phyloP scores from a whole-genome alignment of 1,140 invertebrate species.

The Caenorhabditis inopinata region DNA sequence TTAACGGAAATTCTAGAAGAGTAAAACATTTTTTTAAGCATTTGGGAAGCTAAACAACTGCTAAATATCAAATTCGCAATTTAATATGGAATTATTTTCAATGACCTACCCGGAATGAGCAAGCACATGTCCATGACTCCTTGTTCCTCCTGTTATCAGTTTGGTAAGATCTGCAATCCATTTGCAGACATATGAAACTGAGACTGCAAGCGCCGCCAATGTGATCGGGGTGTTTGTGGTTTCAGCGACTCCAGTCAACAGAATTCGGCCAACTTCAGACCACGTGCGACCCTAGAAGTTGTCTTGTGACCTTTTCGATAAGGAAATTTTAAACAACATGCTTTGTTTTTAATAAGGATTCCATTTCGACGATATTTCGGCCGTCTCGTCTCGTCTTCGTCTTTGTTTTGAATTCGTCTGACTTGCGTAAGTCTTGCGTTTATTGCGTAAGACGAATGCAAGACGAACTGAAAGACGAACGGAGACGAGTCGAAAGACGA shows the following conservation, averaged over 20 bases:
- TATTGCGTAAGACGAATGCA: too few relatives aligned
- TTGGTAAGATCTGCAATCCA: conserved; percentile 68
- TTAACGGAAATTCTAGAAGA: conserved; percentile 69
- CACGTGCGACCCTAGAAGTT: conserved; percentile 45
- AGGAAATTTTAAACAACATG: too few relatives aligned
- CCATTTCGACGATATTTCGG: too few relatives aligned
- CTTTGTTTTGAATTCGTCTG: too few relatives aligned
- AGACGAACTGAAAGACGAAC: too few relatives aligned
- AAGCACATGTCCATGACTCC: conserved; percentile 67
- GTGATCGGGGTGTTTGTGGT: conserved; percentile 68
- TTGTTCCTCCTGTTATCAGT: conserved; percentile 68
- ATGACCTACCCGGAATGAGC: conserved; percentile 67
- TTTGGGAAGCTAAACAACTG: not conserved
- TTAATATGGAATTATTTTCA: not conserved
- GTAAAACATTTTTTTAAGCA: not conserved
- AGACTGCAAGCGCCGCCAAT: conserved; percentile 70
- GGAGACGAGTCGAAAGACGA: too few relatives aligned
- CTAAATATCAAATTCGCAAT: not conserved
- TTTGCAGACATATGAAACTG: conserved; percentile 70
- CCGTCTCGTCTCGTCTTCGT: too few relatives aligned
- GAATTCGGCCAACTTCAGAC: conserved; percentile 35
- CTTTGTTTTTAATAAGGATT: too few relatives aligned
- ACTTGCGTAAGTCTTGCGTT: too few relatives aligned
- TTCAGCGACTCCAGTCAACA: conserved; percentile 48
- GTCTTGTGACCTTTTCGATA: too few relatives aligned